Evolutionary conservation across 2,113 vertebrate genomes (phyloP).

Genomic region (Megalops atlanticus): DNA sequence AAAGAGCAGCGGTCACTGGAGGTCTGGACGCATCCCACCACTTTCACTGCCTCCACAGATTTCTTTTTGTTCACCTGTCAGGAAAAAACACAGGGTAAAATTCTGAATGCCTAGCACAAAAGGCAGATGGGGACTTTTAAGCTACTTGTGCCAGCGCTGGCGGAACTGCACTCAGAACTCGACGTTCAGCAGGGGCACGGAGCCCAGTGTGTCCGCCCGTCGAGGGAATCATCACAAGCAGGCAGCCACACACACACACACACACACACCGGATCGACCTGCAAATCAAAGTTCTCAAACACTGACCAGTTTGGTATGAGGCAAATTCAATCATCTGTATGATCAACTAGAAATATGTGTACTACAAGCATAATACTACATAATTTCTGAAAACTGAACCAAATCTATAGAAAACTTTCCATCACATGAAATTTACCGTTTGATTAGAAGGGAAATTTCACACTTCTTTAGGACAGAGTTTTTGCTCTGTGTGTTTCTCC

Average conservation of each 20-base stretch:
- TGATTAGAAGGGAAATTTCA: no score
- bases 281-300: no score
- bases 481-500: no score
- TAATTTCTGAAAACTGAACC: no score
- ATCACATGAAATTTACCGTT: no score
- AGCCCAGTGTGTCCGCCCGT: neutral
- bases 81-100: neutral
- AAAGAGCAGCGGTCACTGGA: conserved; percentile 91
- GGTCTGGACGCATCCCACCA: conserved; percentile 70
- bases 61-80: neutral
- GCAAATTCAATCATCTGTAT: no score
- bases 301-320: no score
- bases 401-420: no score
- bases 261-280: no score
- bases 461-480: no score
- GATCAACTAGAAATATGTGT: no score
- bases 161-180: neutral
- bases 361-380: no score
- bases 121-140: neutral
- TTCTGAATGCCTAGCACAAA: neutral
- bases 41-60: conserved; percentile 3
- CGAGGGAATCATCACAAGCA: neutral
- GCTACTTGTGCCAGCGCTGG: neutral
- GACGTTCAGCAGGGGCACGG: neutral
- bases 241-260: neutral